A percentile compares a stretch with the other conserved stretches of the same genome.
These are phyloP conservation scores for Selene dorsalis DNA, from an alignment of 2,797 vertebrate species.

Conservation along the genomic window DNA sequence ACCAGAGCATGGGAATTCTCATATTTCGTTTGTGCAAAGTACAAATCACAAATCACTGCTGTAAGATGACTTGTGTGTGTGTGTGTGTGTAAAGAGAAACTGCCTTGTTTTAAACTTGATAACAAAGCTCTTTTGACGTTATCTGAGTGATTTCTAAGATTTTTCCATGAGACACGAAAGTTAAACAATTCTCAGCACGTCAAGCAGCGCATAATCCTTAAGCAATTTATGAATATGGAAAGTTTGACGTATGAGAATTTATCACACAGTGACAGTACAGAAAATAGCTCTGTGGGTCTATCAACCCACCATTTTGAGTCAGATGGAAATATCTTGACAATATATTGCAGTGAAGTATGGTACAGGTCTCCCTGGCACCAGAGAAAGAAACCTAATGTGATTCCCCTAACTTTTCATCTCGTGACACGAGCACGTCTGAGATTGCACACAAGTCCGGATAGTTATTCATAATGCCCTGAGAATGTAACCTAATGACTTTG, in stretches of 20 bases:
- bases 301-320: background rate
- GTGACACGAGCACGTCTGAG: background rate
- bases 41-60: conserved; percentile 21
- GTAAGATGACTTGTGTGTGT: background rate
- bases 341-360: background rate
- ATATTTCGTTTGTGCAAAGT: conserved; percentile 8
- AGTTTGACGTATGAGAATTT: background rate
- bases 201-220: background rate
- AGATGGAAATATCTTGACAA: conserved; percentile 12
- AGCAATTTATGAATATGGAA: conserved; percentile 5
- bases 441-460: background rate
- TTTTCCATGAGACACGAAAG: conserved; percentile 9
- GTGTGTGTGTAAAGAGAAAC: conserved; percentile 10
- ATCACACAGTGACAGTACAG: background rate
- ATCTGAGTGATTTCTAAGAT: background rate
- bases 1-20: conserved; percentile 7
- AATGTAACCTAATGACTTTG: background rate
- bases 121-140: conserved; percentile 7
- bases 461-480: background rate
- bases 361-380: background rate
- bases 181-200: conserved; percentile 11
- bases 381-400: background rate
- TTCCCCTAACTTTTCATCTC: background rate
- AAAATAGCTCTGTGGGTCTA: background rate
- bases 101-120: background rate